Percentiles rank a stretch among this genome's conserved stretches.
Conservation (phyloP, 2,888 invertebrate species). For the Nephrocerus scutellatus region DNA sequence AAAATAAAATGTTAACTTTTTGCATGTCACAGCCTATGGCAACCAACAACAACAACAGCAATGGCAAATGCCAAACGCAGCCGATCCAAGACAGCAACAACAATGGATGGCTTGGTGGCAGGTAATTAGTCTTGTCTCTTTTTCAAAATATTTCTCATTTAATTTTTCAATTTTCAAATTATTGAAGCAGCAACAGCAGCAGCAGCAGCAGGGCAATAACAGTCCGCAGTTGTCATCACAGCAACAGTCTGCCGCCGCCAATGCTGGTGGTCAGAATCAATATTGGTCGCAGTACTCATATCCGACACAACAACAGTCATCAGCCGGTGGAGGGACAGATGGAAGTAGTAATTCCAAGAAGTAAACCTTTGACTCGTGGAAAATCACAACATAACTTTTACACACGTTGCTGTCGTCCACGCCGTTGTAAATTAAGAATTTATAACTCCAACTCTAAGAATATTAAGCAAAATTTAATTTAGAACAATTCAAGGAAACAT, state of each 20-base stretch:
- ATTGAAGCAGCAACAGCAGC: conserved; percentile 23
- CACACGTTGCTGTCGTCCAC: no score
- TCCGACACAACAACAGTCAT: conserved; percentile 37
- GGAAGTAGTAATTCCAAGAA: no score
- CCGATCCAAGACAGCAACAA: conserved; percentile 43
- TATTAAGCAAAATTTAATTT: no score
- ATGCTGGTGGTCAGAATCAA: conserved; percentile 36
- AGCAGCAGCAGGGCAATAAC: conserved; percentile 23
- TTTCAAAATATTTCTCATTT: not conserved
- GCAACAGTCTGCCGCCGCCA: conserved; percentile 26
- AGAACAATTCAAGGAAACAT: no score
- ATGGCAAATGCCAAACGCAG: conserved; percentile 35
- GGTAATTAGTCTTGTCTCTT: conserved; percentile 27
- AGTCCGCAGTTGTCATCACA: conserved; percentile 18
- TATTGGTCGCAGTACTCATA: conserved; percentile 47
- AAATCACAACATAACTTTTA: no score
- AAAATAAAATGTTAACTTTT: conserved; percentile 6
- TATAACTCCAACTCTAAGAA: no score
- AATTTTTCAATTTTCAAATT: not conserved
- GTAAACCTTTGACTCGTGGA: no score
- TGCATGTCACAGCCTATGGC: conserved; percentile 31
- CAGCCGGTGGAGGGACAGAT: no score
- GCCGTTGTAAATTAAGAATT: no score
- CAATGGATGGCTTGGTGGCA: conserved; percentile 48
- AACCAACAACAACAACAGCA: conserved; percentile 27